Conservation (phyloP, 1,140 invertebrate genomes). For the Euwallacea fornicatus region DNA sequence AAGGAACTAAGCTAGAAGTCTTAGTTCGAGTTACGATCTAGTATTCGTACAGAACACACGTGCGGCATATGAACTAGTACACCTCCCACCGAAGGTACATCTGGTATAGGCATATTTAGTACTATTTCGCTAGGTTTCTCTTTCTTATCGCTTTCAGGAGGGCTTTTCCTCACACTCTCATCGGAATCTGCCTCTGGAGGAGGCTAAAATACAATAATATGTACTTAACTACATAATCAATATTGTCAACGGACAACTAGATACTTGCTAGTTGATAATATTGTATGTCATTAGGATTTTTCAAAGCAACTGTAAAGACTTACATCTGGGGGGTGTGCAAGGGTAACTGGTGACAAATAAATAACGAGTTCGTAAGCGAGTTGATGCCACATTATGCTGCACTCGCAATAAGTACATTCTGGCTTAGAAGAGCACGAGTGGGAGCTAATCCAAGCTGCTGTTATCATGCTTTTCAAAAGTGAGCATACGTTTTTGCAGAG, state of each 20-base stretch:
- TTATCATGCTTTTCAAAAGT: constrained; percentile 81
- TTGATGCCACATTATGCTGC: constrained; percentile 92
- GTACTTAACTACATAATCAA: constrained; percentile 3
- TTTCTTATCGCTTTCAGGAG: constrained; percentile 67
- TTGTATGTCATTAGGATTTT: not conserved
- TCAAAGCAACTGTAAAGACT: constrained; percentile 45
- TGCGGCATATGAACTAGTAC: constrained; percentile 88
- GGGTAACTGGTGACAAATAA: constrained; percentile 74
- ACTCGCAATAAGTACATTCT: constrained; percentile 90
- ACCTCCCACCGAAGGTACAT: constrained; percentile 76
- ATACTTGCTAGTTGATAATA: not conserved
- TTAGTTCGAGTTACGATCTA: constrained; percentile 47
- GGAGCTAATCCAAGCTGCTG: constrained; percentile 70
- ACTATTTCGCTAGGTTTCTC: constrained; percentile 66
- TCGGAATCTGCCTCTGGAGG: constrained; percentile 63
- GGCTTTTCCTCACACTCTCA: constrained; percentile 64
- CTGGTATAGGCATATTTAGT: constrained; percentile 65
- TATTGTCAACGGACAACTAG: constrained; percentile 3
- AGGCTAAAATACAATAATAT: constrained; percentile 52
- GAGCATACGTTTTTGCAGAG: constrained; percentile 76
- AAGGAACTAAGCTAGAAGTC: not conserved
- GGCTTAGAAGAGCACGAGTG: constrained; percentile 67
- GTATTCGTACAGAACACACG: constrained; percentile 67
- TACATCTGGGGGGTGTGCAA: constrained; percentile 77
- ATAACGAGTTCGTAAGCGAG: constrained; percentile 77